phyloP scores from a whole-genome alignment of 1,140 invertebrate genomes.

The Meloidogyne floridensis region DNA sequence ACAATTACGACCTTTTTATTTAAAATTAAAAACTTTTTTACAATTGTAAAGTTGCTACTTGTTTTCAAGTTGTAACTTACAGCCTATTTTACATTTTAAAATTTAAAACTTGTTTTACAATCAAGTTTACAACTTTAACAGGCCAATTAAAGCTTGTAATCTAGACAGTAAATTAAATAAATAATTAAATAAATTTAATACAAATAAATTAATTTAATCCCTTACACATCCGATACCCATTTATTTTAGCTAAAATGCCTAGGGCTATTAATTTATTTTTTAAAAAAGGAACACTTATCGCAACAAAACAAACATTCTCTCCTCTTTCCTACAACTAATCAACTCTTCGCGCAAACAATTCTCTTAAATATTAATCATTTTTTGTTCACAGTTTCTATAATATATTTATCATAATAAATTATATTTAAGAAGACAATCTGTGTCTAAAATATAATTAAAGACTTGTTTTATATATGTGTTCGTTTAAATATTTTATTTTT shows the following conservation, averaged over 20 bases:
- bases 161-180: background rate
- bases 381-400: background rate
- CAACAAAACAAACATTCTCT: background rate
- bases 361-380: conserved; percentile 1
- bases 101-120: no score
- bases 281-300: background rate
- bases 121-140: no score
- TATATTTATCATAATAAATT: background rate
- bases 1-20: no score
- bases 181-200: background rate
- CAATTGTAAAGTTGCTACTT: no score
- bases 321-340: background rate
- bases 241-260: background rate
- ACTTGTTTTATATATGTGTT: background rate
- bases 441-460: conserved; percentile 10
- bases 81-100: no score
- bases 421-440: background rate
- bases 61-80: no score
- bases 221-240: background rate
- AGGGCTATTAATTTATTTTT: background rate
- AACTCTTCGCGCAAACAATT: background rate
- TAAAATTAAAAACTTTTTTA: no score
- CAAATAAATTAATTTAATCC: background rate
- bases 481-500: no score
- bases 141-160: no score